Conservation (phyloP, 2,797 vertebrate genomes). For the Esox lucius region DNA sequence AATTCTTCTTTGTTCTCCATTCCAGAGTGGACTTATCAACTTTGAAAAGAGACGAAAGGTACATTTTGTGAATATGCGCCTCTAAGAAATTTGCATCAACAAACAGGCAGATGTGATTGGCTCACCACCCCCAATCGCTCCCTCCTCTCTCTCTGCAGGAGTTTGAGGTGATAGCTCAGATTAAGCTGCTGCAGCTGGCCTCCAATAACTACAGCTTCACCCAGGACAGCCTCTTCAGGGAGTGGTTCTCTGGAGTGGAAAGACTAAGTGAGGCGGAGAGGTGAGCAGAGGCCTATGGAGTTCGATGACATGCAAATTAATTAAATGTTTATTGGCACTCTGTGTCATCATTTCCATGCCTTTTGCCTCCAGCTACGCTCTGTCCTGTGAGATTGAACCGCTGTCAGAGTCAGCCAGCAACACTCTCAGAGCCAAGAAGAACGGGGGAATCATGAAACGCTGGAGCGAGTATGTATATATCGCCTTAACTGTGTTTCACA, state of each 20-base stretch:
- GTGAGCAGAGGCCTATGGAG: conserved; percentile 60
- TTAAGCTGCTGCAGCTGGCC: conserved; percentile 91
- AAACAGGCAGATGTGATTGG: neutral
- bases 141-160: conserved; percentile 72
- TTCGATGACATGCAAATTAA: neutral
- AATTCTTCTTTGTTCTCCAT: neutral
- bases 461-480: conserved; percentile 86
- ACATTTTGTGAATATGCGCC: neutral
- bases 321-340: neutral
- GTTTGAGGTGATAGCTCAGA: conserved; percentile 93
- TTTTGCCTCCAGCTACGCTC: conserved; percentile 76
- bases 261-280: conserved; percentile 88
- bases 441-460: conserved; percentile 88
- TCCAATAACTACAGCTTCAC: conserved; percentile 94
- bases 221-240: conserved; percentile 79
- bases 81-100: conserved; percentile 1
- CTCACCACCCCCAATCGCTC: neutral
- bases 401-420: conserved; percentile 90
- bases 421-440: conserved; percentile 88
- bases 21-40: conserved; percentile 76
- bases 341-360: neutral
- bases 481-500: neutral
- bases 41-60: conserved; percentile 80
- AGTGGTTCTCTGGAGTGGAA: conserved; percentile 86
- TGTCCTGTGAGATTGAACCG: conserved; percentile 92